Evolutionary conservation across 1,140 invertebrate genomes (phyloP), one percentile per base, ranked within the genome.

Genomic region (Stratiolaelaps scimitus): DNA sequence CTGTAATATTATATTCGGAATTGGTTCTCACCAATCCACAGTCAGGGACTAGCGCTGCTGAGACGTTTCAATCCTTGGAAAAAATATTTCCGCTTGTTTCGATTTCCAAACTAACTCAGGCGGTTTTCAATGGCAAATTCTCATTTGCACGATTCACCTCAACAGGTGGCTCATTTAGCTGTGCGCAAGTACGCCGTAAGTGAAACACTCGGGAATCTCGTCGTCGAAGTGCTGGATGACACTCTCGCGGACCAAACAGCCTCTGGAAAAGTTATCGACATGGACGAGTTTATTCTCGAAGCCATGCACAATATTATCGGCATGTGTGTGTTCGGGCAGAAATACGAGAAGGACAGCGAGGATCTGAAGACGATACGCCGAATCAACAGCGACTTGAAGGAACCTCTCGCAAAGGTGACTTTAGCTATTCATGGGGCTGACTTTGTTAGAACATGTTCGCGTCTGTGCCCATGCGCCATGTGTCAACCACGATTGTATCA

Each of bases 321-420:
- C 1, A 15, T 26, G 53, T 17, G 53, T 26, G 15, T 17, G 6
- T 60, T 60, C 53, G 53, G 53, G 15, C 53, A 60, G 15, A 20
- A 26, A 26, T 60, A 60, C 53, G 53, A 26, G 23, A 15, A 34
- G 23, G 53, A 26, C 15, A 60, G 53, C 23, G 53, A 60, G 53
- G 15, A 60, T 34, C 20, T 17, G 13, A 26, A 34, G 15, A 60
- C 23, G 15, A 20, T 60, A 17, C 1, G 53, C 20, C 15, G 53
- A 26, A 60, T 17, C 53, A 60, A 60, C 23, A 34, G 53, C 23
- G 53, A 60, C 2, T 15, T 60, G 6, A 60, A 23, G 20, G 1
- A 15, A 17, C 15, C 26, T 19, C 10, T 26, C 17, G 26, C 53
- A 15, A 60, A 60, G 34, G 23, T 60, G 10, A 60, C 13, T 15